Base-by-base conservation (phyloP, 2,888 invertebrate species). In the Lapara coniferarum region DNA sequence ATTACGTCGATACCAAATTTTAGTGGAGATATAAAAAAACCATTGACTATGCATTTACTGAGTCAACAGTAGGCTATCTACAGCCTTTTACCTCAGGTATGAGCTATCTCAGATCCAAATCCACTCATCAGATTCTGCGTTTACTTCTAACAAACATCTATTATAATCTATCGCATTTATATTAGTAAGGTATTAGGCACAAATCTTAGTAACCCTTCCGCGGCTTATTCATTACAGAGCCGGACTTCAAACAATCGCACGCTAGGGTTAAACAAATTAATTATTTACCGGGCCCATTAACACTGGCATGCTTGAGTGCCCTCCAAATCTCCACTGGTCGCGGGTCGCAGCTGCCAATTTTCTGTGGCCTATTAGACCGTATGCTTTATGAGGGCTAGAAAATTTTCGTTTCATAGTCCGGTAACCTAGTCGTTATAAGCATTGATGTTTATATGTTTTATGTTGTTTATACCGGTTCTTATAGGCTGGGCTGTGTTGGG, bases 241-340 rank as follows among this genome's bases (percentile, higher is more conserved):
- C 73, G 88, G 89, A 89, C 89, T 78, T 77, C 80, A 84, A 80
- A 85, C 86, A 85, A 84, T 83, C 74, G 71, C 69, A 75, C 71
- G 73, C 59, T 67, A 72, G 81, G 82, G 80, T 85, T 82, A 86
- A 82, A 86, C 85, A 85, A 85, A 87, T 90, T 79, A 89, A 88
- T 87, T 82, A 89, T 90, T 88, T 80, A 89, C 78, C 80, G 70
- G 30, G 51, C 72, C 75, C 71, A 75, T 69, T 67, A 70, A 77
- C 71, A 72, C 66, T 52, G 66, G 71, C 56, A 73, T 76, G 74
- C 75, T 69, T 59, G 70, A 70, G 70, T 16, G 66, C 70, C 25
- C 70, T 70, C 66, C 14, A 56, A 51, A 44, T 58, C 71, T 63
- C 67, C 66, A 44, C 69, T 66, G 69, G 69, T 67, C 69, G 69